Base-by-base conservation (phyloP, 2,113 vertebrate genomes). In the Panurus biarmicus region DNA sequence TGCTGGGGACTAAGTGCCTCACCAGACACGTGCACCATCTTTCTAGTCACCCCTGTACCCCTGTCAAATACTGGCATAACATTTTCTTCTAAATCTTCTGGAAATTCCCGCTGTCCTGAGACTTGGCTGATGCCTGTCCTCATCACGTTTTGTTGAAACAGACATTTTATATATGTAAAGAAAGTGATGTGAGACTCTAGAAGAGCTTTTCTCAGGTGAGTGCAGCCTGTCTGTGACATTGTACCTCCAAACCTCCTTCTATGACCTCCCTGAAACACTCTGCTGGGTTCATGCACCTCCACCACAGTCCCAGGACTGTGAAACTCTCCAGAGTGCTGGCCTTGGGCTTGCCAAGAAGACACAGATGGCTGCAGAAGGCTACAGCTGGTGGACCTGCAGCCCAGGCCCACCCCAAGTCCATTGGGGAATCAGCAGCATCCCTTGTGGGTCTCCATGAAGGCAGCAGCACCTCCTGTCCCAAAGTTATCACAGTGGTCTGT, bases 81-180 rank as follows among this genome's bases (percentile, higher is more conserved):
- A 54, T 58, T 87, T 91, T 90, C 47, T 88, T 76, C 85, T 93
- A 80, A 83, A 90, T 90, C 62, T 95, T 65, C 75, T 90, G 95
- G 92, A 96, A 96, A 95, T 96, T 89, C 96, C 92, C 56, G 0
- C 71, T 83, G 88, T 85, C 54, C 60, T 5, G 8, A 90, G 71
- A 83, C 38, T 93, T 96, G 90, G 94, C 85, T 6, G 0, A 24
- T 70, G 85, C 60, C 82, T 72, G 54, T 12, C 21, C 47, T 92
- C 33, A 1, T 78, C 64, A 19, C 12, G 9, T 71, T 70, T 85
- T 96, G 42, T 47, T 77, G 85, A 70, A 92, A 70, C 23, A 90
- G 42, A 17, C 85, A 54, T 70, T 93, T 88, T 66, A 66, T 66
- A 62, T 70, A 73, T 7, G n/a, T 83, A n/a, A 85, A 66, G 19